Evolutionary conservation across 2,113 vertebrate species (phyloP).

Genomic region (Sigmodon hispidus): DNA sequence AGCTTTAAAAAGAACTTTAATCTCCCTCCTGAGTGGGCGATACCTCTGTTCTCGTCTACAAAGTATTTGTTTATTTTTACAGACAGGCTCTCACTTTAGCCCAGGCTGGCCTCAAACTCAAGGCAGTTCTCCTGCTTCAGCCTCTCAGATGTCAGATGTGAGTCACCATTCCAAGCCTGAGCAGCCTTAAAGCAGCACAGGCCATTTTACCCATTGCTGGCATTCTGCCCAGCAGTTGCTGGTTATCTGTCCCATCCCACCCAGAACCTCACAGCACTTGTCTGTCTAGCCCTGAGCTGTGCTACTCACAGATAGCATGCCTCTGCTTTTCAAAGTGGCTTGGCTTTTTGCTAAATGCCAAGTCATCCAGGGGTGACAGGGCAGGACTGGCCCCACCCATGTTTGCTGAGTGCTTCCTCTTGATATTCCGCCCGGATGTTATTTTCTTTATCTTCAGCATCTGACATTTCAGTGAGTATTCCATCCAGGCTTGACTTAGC

Average conservation of each 20-base stretch:
- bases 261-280: conserved; percentile 86
- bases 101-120: neutral
- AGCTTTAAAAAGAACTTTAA: conserved; percentile 64
- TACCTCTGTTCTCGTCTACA: conserved; percentile 49
- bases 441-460: neutral
- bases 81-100: neutral
- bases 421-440: neutral
- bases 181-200: neutral
- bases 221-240: no score
- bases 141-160: neutral
- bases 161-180: neutral
- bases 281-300: conserved; percentile 95
- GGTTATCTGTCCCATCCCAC: conserved; percentile 70
- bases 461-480: neutral
- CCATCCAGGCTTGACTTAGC: conserved; percentile 86
- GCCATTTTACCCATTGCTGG: neutral
- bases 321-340: no score
- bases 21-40: conserved; percentile 18
- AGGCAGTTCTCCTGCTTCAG: neutral
- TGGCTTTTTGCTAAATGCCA: conserved; percentile 91
- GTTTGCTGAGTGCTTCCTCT: conserved; percentile 77
- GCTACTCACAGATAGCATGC: conserved; percentile 92
- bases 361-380: conserved; percentile 96
- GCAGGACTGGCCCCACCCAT: conserved; percentile 87
- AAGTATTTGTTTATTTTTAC: neutral